Evolutionary conservation across 2,797 vertebrate species (phyloP).

Genomic region (Aythya fuligula): DNA sequence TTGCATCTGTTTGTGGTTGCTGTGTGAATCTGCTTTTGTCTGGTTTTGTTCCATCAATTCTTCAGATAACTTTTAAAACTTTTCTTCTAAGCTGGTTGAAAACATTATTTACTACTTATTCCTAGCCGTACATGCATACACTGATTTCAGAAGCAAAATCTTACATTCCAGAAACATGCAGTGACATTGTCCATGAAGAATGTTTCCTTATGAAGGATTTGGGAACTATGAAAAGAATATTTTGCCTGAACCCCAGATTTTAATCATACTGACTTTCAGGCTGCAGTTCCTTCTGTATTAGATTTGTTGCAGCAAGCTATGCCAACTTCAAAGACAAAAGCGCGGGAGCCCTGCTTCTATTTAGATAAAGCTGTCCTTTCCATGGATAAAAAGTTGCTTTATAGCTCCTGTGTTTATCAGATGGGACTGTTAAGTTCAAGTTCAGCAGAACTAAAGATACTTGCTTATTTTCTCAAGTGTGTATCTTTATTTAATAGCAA

Average conservation of each 20-base stretch:
- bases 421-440: not conserved
- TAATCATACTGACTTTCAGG: not conserved
- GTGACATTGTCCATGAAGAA: not conserved
- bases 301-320: not conserved
- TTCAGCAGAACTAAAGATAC: slow-evolving; percentile 17
- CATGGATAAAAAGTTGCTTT: not conserved
- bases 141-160: not conserved
- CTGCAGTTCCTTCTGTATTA: not conserved
- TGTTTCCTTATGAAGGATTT: not conserved
- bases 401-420: not conserved
- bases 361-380: not conserved
- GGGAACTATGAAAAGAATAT: not conserved
- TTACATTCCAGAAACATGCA: not conserved
- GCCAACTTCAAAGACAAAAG: not conserved
- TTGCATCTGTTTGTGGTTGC: not conserved
- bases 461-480: slow-evolving; percentile 9
- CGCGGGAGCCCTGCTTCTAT: not conserved
- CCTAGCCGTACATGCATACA: not conserved
- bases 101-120: not conserved
- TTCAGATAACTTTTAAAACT: not conserved
- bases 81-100: not conserved
- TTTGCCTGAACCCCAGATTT: not conserved
- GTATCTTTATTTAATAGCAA: slow-evolving; percentile 24
- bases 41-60: not conserved
- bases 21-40: not conserved